Base-by-base conservation (phyloP, 2,797 vertebrate genomes). In the Monodelphis domestica region DNA sequence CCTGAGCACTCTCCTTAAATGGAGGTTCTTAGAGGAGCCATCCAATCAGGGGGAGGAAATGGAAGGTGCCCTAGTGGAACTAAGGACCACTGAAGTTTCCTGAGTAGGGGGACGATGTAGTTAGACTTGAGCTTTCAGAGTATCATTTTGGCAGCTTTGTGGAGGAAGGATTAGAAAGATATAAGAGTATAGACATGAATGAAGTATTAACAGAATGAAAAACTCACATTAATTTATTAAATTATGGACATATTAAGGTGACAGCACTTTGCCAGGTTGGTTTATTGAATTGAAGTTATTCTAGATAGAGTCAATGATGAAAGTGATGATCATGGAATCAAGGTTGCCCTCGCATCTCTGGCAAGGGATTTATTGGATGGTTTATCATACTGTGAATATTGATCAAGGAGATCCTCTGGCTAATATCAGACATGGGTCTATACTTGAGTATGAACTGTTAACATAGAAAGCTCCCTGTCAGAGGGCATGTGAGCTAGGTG, bases 311-410 rank as follows among this genome's bases (percentile, higher is more conserved):
- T 78, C n/a, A 78, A 78, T 78, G n/a, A 45, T 45, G 38, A 78
- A 45, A 45, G 70, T 78, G 70, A 78, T 38, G 26, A 26, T 78
- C 38, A 78, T 38, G 26, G 45, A 78, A 78, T 78, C 70, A 45
- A 78, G 45, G 9, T 45, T 45, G 70, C 38, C 70, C 7, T 78
- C 21, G 45, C 70, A 10, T 45, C 17, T 78, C 70, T 78, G 38
- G 70, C 70, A 45, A 45, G 38, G 21, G 45, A 70, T 0, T 90
- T 93, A 33, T 91, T 91, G 91, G 91, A 56, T 59, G 94, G 97
- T 97, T 97, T 97, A 97, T 98, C 97, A 97, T 97, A 94, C 93
- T 1, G 21, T 78, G 70, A 45, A 78, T 78, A 45, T 45, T 78
- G 70, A 78, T 78, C 38, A 26, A 78, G 38, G 70, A 78, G 70